These are phyloP conservation scores for Phainopepla nitens DNA, from an alignment of 2,113 vertebrate species.

Conservation along the genomic window DNA sequence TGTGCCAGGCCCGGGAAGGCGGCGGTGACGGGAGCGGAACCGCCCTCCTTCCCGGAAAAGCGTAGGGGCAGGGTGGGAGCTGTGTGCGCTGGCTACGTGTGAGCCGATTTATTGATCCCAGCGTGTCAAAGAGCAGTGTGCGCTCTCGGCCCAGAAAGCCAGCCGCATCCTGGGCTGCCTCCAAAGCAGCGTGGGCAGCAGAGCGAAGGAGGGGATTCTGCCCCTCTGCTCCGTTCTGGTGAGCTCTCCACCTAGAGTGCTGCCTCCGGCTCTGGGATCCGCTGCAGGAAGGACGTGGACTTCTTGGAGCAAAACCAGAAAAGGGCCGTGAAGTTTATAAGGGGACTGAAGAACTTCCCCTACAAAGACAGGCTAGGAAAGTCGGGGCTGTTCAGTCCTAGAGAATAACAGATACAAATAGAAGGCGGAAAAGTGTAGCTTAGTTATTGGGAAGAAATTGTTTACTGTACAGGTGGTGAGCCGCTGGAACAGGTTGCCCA, in stretches of 20 bases:
- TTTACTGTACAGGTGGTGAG: background rate
- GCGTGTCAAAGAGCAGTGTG: accelerated
- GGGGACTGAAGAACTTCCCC: background rate
- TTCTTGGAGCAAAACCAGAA: background rate
- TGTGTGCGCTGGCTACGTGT: background rate
- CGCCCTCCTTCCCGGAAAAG: background rate
- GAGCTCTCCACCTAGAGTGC: accelerated
- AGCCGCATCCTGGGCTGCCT: background rate
- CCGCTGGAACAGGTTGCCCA: background rate
- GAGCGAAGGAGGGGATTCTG: background rate
- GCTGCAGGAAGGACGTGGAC: background rate
- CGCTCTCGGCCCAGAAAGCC: too few species aligned
- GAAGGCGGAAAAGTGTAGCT: background rate
- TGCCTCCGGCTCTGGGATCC: background rate
- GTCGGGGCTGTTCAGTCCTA: background rate
- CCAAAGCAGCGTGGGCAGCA: background rate
- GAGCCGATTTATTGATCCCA: accelerated
- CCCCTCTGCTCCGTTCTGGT: background rate
- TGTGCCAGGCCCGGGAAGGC: background rate
- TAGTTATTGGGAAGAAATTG: background rate
- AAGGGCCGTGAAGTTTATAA: background rate
- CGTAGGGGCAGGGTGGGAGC: accelerated
- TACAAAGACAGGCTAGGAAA: background rate
- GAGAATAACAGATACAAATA: background rate
- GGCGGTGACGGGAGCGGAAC: background rate